A percentile compares a stretch with the other conserved stretches of the same genome.
Conservation (phyloP, 2,797 vertebrate species). For the Rallus crepitans region DNA sequence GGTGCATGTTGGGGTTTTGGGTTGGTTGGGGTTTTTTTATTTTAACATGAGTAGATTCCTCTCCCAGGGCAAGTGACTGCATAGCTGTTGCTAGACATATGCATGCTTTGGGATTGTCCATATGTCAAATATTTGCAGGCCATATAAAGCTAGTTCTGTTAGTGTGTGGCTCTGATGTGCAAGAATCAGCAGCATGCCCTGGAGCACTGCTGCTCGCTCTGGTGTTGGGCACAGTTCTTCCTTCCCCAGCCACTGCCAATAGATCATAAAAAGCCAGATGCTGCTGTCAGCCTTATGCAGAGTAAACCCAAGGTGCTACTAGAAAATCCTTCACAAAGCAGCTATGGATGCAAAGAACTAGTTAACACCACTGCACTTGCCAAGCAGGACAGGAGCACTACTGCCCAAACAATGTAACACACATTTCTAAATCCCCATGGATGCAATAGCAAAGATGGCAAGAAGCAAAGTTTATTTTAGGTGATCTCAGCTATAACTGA, state of each 20-base stretch:
- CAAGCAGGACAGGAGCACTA: background rate
- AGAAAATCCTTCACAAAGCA: background rate
- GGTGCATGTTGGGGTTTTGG: too few relatives aligned
- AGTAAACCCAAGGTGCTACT: background rate
- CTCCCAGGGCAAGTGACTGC: background rate
- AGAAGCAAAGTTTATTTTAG: background rate
- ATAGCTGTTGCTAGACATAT: background rate
- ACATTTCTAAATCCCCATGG: background rate
- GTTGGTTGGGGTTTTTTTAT: too few relatives aligned
- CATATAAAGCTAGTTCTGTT: background rate
- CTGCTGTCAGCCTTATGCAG: background rate
- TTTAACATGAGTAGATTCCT: background rate
- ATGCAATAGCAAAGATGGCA: background rate
- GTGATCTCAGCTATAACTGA: background rate
- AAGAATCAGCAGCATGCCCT: background rate
- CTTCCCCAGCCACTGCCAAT: background rate
- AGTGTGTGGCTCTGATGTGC: background rate
- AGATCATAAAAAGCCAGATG: background rate
- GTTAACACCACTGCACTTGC: background rate
- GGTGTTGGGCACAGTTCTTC: background rate
- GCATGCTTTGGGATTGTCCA: background rate
- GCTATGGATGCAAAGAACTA: background rate
- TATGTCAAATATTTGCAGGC: background rate
- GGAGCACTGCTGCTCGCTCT: background rate
- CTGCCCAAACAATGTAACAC: background rate